Conservation (phyloP, 2,888 invertebrate species). For the Cheilosia scutellata region DNA sequence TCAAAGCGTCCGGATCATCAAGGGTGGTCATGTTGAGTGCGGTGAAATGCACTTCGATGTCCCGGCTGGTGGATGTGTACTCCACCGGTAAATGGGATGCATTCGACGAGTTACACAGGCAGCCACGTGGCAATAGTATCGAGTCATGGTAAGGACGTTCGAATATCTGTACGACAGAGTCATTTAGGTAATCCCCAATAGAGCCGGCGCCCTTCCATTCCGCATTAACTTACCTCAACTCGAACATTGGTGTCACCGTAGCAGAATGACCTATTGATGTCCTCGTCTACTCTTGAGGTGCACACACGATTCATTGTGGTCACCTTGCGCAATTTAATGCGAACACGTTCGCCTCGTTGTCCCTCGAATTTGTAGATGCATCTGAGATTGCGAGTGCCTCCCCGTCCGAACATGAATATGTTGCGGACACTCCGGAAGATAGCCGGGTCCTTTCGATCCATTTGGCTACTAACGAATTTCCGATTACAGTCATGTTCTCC, state of each 20-base stretch:
- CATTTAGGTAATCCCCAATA: neutral
- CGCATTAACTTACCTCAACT: conserved; percentile 84
- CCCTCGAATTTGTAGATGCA: conserved; percentile 95
- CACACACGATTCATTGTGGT: conserved; percentile 86
- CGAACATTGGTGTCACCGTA: conserved; percentile 89
- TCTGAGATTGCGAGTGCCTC: conserved; percentile 93
- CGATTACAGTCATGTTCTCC: conserved; percentile 89
- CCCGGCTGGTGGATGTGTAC: conserved; percentile 90
- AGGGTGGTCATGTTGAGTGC: conserved; percentile 93
- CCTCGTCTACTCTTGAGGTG: conserved; percentile 84
- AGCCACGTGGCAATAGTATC: conserved; percentile 90
- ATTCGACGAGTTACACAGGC: conserved; percentile 89
- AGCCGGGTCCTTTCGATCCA: conserved; percentile 86
- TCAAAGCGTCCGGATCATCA: conserved; percentile 93
- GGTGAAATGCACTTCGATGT: conserved; percentile 92
- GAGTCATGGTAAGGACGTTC: conserved; percentile 91
- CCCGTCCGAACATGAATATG: conserved; percentile 93
- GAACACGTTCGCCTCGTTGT: conserved; percentile 91
- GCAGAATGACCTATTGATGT: conserved; percentile 89
- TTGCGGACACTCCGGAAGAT: conserved; percentile 92
- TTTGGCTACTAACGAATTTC: conserved; percentile 88
- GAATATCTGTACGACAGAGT: conserved; percentile 84
- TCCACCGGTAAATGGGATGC: conserved; percentile 87
- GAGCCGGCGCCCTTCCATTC: neutral
- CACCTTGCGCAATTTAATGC: conserved; percentile 90